Evolutionary conservation across 2,888 invertebrate species (phyloP), one percentile per base, ranked within the genome.

Genomic region (Cephus rjabovi): DNA sequence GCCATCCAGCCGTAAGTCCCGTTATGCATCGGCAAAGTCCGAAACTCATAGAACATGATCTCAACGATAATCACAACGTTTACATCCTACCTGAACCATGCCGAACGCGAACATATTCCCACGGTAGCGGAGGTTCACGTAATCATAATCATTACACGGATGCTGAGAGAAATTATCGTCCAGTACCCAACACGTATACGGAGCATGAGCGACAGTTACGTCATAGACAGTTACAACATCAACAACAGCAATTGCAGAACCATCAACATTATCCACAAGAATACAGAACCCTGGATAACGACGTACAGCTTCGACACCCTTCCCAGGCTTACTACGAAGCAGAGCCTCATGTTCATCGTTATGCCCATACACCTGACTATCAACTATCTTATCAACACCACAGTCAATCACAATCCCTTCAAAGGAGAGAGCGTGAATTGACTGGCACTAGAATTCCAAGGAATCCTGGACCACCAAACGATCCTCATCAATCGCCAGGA

Each of bases 41-140:
- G 1, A 89, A 90, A 79, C 86, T 87, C 68, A 79, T 86, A 2
- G 90, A 89, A 12, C 88, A 89, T 56, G 91, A 91, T 78, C 85
- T 86, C 11, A 91, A 90, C 81, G 89, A 89, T 34, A 91, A 91
- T 82, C 89, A 90, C 78, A 91, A 91, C 56, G 81, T 90, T 33
- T 91, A 91, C 70, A 89, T 91, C 76, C 79, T 90, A 11, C 89
- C 90, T 0, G 91, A 91, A 56, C 71, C 4, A 34, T 89, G 88
- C 81, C 90, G 91, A 6, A 81, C 82, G 33, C 90, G 91, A 15
- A 89, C 91, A 0, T 90, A 90, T 80, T 91, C 91, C 0, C 91
- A 91, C 73, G 91, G 91, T 3, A 90, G 89, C 23, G 87, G 86
- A 76, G 84, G 87, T 12, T 81, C 80, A 11, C 85, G 87, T 0